Base-by-base conservation (phyloP, 2,113 vertebrate genomes). In the Nibea coibor region DNA sequence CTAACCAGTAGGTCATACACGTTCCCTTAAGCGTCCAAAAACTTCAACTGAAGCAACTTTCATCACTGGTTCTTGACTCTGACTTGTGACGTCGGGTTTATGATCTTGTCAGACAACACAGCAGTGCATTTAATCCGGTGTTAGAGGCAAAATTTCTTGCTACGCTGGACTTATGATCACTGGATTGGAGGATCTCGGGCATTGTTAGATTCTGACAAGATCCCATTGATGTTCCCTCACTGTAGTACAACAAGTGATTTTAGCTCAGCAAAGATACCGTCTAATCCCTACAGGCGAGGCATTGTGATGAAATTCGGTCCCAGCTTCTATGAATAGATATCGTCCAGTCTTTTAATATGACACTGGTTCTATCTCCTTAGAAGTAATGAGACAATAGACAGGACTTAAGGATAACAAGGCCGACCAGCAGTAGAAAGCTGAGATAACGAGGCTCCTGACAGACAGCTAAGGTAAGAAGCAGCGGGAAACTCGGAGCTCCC, bases 381-480 rank as follows among this genome's bases (percentile, higher is more conserved):
- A 81, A 56, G 85, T 87, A 91, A 90, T 91, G 81, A 91, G 87
- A 88, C 88, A 85, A 88, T 47, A 80, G 87, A 76, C 85, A 81
- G 84, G 83, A 84, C 69, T 87, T 92, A 76, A 72, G 83, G 87
- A 84, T 91, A 92, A 91, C 88, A 92, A 92, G 87, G 84, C 63
- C 54, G 69, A 77, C 71, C 87, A 67, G 79, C 75, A 20, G 88
- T 76, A 65, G 79, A 82, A 85, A 80, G 75, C 80, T 20, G 76
- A 75, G 87, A 92, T 93, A 93, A 93, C 66, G 86, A 93, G 93
- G 80, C 63, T 68, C 65, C 86, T 89, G 93, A 91, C 87, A 81
- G 93, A 89, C 89, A 90, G 86, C 79, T 9, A 68, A 76, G 84
- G 80, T 87, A 79, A 65, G 79, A 67, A 64, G 47, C 50, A 11